These are phyloP conservation scores for Ginglymostoma cirratum DNA, from an alignment of 2,113 vertebrate genomes.

Conservation along the genomic window DNA sequence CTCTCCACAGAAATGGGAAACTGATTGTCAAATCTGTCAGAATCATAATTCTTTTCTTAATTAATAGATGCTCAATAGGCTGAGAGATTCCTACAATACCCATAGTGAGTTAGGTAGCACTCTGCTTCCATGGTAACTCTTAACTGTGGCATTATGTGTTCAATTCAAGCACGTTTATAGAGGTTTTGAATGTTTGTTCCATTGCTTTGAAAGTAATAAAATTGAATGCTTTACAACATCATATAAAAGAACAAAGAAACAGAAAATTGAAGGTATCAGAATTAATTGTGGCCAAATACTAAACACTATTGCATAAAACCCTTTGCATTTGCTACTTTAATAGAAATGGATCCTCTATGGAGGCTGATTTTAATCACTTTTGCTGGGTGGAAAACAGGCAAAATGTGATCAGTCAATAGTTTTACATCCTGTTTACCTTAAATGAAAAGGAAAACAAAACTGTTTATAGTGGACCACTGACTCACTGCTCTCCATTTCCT, in stretches of 20 bases:
- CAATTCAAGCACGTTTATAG: not conserved
- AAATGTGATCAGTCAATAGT: not conserved
- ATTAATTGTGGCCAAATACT: not conserved
- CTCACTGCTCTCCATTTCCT: not conserved
- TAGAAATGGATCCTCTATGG: not conserved
- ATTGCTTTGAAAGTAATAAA: slow-evolving; percentile 22
- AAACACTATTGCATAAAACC: not conserved
- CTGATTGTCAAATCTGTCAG: not conserved
- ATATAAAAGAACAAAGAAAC: not conserved
- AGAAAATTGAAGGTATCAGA: not conserved
- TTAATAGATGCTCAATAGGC: not conserved
- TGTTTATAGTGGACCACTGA: not conserved
- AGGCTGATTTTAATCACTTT: not conserved
- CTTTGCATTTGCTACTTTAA: not conserved
- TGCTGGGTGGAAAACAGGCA: not conserved
- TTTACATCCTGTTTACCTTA: not conserved
- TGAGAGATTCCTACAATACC: not conserved
- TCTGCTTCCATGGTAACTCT: slow-evolving; percentile 13
- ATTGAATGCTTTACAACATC: not conserved
- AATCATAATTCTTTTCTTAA: not conserved
- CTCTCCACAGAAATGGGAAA: not conserved
- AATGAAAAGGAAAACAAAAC: not conserved
- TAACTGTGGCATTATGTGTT: not conserved
- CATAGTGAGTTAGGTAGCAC: not conserved
- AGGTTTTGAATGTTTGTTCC: slow-evolving; percentile 4